A percentile compares a stretch with the other conserved stretches of the same genome.
Evolutionary conservation across 2,113 vertebrate genomes (phyloP).

Genomic region (Synodontis membranacea): DNA sequence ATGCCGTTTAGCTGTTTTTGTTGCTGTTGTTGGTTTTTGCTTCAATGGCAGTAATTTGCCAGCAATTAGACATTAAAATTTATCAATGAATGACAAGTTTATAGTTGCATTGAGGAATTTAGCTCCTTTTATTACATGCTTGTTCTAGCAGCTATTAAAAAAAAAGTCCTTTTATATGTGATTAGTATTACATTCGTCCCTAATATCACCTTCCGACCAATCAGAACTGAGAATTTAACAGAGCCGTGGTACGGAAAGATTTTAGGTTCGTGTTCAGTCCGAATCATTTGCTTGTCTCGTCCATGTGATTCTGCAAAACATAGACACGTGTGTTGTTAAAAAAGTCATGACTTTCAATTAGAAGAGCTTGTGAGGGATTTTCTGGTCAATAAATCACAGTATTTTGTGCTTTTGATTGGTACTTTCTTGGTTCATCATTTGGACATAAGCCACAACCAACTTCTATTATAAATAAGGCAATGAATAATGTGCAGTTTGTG

Average conservation of each 20-base stretch:
- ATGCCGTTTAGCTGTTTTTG: not conserved
- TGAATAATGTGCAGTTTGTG: conserved; percentile 43
- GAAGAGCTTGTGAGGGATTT: not conserved
- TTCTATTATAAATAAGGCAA: conserved; percentile 32
- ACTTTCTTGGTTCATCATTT: not conserved
- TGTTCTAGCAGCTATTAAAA: too few species aligned
- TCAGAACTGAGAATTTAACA: not conserved
- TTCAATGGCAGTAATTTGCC: not conserved
- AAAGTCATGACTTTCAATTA: not conserved
- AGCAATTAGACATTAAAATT: not conserved
- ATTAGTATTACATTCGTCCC: not conserved
- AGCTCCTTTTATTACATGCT: too few species aligned
- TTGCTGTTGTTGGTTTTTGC: not conserved
- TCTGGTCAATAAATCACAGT: not conserved
- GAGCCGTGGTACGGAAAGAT: not conserved
- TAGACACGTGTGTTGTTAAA: not conserved
- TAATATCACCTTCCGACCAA: not conserved
- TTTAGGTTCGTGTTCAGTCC: not conserved
- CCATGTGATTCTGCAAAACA: not conserved
- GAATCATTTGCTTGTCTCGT: not conserved
- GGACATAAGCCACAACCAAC: not conserved
- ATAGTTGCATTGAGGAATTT: not conserved
- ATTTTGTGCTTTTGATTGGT: not conserved
- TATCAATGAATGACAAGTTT: not conserved
- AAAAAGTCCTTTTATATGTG: not conserved